Conservation (phyloP, 2,797 vertebrate genomes). For the Eospalax fontanierii region DNA sequence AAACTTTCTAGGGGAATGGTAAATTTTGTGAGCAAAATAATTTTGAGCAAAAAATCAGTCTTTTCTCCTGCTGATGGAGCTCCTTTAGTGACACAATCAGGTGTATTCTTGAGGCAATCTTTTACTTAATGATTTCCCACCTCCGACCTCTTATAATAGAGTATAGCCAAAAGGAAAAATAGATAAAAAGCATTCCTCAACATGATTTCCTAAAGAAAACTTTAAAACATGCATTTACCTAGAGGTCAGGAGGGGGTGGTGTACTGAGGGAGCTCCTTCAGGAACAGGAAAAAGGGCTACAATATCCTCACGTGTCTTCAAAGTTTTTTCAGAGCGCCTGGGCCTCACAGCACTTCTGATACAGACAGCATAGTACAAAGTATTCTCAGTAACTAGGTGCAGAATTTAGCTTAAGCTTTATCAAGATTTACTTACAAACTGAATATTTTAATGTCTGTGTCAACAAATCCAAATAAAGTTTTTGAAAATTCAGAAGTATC, state of each 20-base stretch:
- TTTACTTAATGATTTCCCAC: conserved; percentile 66
- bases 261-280: conserved; percentile 81
- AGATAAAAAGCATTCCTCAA: conserved; percentile 75
- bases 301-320: conserved; percentile 86
- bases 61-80: conserved; percentile 85
- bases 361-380: conserved; percentile 87
- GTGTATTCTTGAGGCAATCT: conserved; percentile 44
- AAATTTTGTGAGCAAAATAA: conserved; percentile 7
- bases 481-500: conserved; percentile 57
- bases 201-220: conserved; percentile 84
- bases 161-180: conserved; percentile 55
- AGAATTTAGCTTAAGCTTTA: conserved; percentile 75
- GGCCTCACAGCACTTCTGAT: conserved; percentile 87
- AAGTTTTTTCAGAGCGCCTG: conserved; percentile 85
- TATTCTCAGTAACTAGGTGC: conserved; percentile 84
- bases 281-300: conserved; percentile 83
- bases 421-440: conserved; percentile 78
- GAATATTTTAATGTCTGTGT: conserved; percentile 74
- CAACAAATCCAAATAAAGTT: conserved; percentile 68
- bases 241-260: conserved; percentile 87
- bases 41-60: conserved; percentile 38
- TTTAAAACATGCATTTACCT: conserved; percentile 88
- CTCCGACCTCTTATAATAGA: conserved; percentile 81
- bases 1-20: conserved; percentile 20
- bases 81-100: conserved; percentile 78